A percentile compares a stretch with the other conserved stretches of the same genome.
Conservation (phyloP, 1,140 invertebrate species). For the Magallana angulata region DNA sequence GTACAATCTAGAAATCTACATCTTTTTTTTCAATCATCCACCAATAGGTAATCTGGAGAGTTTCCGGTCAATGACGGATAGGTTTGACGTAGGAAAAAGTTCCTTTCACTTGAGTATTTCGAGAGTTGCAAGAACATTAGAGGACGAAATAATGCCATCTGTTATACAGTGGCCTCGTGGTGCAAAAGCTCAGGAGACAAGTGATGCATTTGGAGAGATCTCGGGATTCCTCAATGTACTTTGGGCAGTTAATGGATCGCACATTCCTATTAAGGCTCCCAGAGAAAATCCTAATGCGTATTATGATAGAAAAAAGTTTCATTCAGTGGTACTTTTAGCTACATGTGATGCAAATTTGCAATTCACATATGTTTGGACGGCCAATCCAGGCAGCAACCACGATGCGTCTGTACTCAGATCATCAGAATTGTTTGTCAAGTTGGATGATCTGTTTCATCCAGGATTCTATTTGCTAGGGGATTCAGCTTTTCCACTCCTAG, state of each 20-base stretch:
- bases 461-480: neutral
- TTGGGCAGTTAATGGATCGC: slow-evolving; percentile 48
- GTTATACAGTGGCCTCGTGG: slow-evolving; percentile 42
- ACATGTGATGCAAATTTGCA: slow-evolving; percentile 41
- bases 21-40: neutral
- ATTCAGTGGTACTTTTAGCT: slow-evolving; percentile 43
- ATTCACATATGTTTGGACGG: slow-evolving; percentile 49
- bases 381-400: slow-evolving; percentile 34
- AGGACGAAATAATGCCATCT: slow-evolving; percentile 20
- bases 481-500: slow-evolving; percentile 34
- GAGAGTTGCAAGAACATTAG: slow-evolving; percentile 22
- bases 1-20: neutral
- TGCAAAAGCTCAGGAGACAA: neutral
- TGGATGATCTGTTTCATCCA: slow-evolving; percentile 9
- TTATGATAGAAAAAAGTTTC: slow-evolving; percentile 37
- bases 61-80: slow-evolving; percentile 49
- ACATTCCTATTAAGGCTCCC: slow-evolving; percentile 53
- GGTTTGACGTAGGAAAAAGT: slow-evolving; percentile 44
- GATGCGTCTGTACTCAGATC: slow-evolving; percentile 38
- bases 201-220: slow-evolving; percentile 27
- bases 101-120: slow-evolving; percentile 19
- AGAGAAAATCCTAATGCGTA: slow-evolving; percentile 43
- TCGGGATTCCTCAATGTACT: slow-evolving; percentile 43
- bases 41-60: slow-evolving; percentile 21
- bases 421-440: slow-evolving; percentile 37